phyloP scores from a whole-genome alignment of 2,888 invertebrate species.

The Drosophila histrio region DNA sequence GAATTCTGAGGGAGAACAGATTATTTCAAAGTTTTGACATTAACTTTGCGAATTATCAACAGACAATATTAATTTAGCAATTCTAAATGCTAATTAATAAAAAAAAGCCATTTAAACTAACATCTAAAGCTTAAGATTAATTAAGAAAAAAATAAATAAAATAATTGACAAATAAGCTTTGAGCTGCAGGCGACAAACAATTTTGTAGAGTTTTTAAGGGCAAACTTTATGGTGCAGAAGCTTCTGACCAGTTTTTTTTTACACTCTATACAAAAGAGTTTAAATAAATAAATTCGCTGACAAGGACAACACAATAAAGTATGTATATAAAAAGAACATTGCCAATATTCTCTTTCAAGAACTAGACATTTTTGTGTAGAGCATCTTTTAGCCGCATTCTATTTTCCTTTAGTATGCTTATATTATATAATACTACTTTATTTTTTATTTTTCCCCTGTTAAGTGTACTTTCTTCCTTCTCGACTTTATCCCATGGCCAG shows the following conservation, averaged over 20 bases:
- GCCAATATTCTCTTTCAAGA: background rate
- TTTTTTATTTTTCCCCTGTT: background rate
- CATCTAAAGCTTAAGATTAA: conserved; percentile 29
- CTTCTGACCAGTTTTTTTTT: background rate
- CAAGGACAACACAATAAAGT: background rate
- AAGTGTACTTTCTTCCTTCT: background rate
- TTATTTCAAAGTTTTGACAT: background rate
- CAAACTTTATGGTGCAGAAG: background rate
- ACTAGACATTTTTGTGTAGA: background rate
- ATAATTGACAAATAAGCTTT: conserved; percentile 12
- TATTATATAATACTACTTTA: background rate
- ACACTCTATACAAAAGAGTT: background rate
- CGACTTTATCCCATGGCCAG: conserved; percentile 3
- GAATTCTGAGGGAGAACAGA: background rate
- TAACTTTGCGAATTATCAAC: background rate
- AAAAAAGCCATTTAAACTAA: conserved; percentile 1
- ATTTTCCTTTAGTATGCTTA: background rate
- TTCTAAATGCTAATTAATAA: background rate
- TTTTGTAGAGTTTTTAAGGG: conserved; percentile 10
- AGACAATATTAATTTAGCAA: background rate
- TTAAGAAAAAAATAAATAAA: conserved; percentile 27
- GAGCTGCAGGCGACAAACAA: conserved; percentile 19
- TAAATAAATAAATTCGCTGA: background rate
- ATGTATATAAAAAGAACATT: background rate
- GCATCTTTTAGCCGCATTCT: background rate